Evolutionary conservation across 1,140 invertebrate genomes (phyloP).

Genomic region (Phymorhynchus buccinoides): DNA sequence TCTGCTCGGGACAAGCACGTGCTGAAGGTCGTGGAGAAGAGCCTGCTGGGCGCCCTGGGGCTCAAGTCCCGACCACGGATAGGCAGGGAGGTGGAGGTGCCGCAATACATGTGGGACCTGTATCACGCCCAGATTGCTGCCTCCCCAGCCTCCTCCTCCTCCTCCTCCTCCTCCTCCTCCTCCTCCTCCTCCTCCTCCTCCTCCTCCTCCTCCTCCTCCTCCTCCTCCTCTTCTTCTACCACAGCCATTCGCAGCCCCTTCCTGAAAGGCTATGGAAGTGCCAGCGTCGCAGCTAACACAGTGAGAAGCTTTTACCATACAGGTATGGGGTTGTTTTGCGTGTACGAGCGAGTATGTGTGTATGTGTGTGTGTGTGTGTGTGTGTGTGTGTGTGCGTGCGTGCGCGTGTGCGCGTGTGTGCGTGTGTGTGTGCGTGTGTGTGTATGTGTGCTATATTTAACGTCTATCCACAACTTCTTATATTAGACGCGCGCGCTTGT

Average conservation of each 20-base stretch:
- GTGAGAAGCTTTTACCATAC: constrained; percentile 87
- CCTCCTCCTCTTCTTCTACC: constrained; percentile 15
- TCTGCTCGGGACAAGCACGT: constrained; percentile 35
- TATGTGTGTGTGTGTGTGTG: too few species aligned
- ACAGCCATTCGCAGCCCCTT: constrained; percentile 35
- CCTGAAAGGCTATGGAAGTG: constrained; percentile 48
- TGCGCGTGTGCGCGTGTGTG: too few species aligned
- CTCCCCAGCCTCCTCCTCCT: constrained; percentile 20
- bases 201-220: neutral
- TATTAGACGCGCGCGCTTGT: too few species aligned
- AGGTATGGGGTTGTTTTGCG: constrained; percentile 75
- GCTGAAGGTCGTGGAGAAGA: constrained; percentile 78
- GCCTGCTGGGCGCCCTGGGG: constrained; percentile 83
- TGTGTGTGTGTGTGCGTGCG: too few species aligned
- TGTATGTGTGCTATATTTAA: too few species aligned
- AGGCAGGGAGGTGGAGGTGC: constrained; percentile 78
- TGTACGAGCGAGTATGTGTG: too few species aligned
- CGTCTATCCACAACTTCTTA: too few species aligned
- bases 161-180: constrained; percentile 15
- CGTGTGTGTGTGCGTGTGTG: too few species aligned
- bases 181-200: constrained; percentile 21
- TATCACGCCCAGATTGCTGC: constrained; percentile 74
- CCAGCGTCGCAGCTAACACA: constrained; percentile 83
- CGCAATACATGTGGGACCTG: constrained; percentile 84
- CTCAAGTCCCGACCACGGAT: constrained; percentile 79